phyloP scores from a whole-genome alignment of 23 tunicate species.

The Trididemnum clinides region DNA sequence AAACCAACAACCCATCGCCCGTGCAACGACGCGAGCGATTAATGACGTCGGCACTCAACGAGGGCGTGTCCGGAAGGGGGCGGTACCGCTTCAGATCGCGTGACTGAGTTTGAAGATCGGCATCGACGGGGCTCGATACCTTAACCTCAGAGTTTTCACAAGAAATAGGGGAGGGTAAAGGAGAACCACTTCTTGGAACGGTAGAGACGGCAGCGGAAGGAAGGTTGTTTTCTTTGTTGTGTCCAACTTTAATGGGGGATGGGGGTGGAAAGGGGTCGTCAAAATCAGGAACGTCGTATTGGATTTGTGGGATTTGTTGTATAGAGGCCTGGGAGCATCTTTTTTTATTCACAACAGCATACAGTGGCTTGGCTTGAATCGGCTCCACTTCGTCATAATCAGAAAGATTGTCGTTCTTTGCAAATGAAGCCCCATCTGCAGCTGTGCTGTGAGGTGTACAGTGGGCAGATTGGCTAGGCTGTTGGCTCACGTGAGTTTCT shows the following conservation, averaged over 20 bases:
- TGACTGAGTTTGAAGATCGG: not conserved
- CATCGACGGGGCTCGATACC: not conserved
- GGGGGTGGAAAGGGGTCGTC: not conserved
- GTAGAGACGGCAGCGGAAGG: no score
- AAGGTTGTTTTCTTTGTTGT: not conserved
- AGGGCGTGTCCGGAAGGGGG: not conserved
- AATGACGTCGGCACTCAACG: no score
- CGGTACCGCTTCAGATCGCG: not conserved
- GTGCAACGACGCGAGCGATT: not conserved
- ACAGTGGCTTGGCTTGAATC: not conserved
- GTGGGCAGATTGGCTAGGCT: not conserved
- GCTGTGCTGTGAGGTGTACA: not conserved
- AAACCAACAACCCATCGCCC: not conserved
- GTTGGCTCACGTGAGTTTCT: not conserved
- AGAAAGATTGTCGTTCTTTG: not conserved
- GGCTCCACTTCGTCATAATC: not conserved
- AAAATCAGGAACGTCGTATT: no score
- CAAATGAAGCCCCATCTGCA: not conserved
- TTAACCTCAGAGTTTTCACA: not conserved
- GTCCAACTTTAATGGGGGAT: not conserved
- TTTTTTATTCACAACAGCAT: constrained; percentile 14
- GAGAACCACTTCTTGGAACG: no score
- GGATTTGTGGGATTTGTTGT: not conserved
- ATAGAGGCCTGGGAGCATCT: not conserved
- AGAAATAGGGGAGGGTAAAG: not conserved